Conservation (phyloP, 35 echinoderm and acorn worm genomes). For the Ophiothrix spiculata region DNA sequence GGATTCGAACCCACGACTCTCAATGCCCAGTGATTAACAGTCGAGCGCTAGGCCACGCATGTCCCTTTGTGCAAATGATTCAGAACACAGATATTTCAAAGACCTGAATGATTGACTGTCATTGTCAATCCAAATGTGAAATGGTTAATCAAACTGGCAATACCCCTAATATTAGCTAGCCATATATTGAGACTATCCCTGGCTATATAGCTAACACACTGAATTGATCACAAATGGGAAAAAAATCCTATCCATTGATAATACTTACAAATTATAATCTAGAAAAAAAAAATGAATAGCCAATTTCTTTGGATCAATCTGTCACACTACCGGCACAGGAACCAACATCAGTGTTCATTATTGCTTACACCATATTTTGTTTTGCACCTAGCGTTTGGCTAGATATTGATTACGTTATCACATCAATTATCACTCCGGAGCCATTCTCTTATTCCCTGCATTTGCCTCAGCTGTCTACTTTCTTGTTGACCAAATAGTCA, state of each 20-base stretch:
- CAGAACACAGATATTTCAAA: neutral
- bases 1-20: neutral
- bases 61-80: neutral
- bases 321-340: too few relatives aligned
- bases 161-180: neutral
- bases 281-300: neutral
- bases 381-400: too few relatives aligned
- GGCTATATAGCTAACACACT: neutral
- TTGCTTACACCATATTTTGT: neutral
- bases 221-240: neutral
- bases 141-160: neutral
- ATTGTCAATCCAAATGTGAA: neutral
- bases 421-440: neutral
- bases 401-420: neutral
- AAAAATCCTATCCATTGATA: too few relatives aligned
- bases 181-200: neutral
- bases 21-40: neutral
- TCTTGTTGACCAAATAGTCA: neutral
- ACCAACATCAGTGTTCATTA: neutral
- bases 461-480: neutral
- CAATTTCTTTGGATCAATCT: too few relatives aligned
- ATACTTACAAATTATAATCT: too few relatives aligned
- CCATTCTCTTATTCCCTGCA: neutral
- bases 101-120: neutral
- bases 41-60: neutral